Conservation (phyloP, 1,140 invertebrate species). For the Pachyrhynchus sulphureomaculatus region DNA sequence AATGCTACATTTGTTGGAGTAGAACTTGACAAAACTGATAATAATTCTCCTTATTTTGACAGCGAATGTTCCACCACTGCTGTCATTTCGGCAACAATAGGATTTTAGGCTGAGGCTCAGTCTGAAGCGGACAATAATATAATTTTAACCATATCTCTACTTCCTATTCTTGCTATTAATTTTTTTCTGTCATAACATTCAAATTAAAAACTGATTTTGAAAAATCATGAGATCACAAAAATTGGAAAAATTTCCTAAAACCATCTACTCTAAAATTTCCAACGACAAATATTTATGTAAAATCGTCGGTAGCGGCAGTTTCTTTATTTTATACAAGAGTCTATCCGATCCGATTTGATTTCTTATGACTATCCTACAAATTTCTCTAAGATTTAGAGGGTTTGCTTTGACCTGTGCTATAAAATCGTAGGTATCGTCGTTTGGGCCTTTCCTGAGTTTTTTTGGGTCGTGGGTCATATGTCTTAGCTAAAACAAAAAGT, state of each 20-base stretch:
- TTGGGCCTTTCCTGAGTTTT: conserved; percentile 37
- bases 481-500: conserved; percentile 23
- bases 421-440: conserved; percentile 43
- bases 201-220: neutral
- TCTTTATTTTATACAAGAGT: conserved; percentile 45
- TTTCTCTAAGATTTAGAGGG: conserved; percentile 53
- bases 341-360: conserved; percentile 37
- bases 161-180: no score
- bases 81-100: no score
- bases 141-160: no score
- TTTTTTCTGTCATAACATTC: neutral
- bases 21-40: no score
- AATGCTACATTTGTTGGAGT: no score
- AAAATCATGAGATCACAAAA: conserved; percentile 1
- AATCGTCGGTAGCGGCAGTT: conserved; percentile 48
- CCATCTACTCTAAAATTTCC: conserved; percentile 37
- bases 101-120: no score
- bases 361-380: conserved; percentile 53
- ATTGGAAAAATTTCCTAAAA: neutral
- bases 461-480: conserved; percentile 43
- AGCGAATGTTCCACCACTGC: no score
- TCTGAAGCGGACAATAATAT: no score
- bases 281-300: conserved; percentile 45
- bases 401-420: conserved; percentile 48
- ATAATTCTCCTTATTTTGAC: no score